phyloP scores from a whole-genome alignment of 1,140 invertebrate genomes.

The Lepidostoma basale region DNA sequence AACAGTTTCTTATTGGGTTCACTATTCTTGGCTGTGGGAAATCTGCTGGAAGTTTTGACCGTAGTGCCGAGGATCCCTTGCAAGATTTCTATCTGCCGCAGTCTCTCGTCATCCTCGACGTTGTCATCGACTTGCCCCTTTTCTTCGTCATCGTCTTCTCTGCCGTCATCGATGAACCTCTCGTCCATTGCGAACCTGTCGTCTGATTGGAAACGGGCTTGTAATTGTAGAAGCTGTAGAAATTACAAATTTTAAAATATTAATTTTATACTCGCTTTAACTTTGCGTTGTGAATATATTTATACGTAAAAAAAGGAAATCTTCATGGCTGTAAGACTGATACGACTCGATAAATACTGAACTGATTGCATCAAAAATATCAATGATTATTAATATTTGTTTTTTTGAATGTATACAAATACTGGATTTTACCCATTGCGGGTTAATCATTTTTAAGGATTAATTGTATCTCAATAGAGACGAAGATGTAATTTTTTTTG shows the following conservation, averaged over 20 bases:
- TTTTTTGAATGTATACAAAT: too few species aligned
- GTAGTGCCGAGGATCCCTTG: conserved; percentile 62
- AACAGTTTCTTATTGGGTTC: conserved; percentile 52
- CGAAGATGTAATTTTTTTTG: too few species aligned
- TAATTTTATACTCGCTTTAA: conserved; percentile 62
- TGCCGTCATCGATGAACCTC: conserved; percentile 60
- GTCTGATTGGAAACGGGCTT: conserved; percentile 65
- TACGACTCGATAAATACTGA: too few species aligned
- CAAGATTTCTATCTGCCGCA: conserved; percentile 64
- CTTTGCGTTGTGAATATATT: too few species aligned
- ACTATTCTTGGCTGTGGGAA: conserved; percentile 34
- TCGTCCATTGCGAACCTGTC: conserved; percentile 65
- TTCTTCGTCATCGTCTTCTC: conserved; percentile 43
- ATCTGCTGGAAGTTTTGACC: conserved; percentile 49
- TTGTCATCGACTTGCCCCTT: conserved; percentile 48
- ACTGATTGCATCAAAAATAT: too few species aligned
- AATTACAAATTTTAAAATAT: conserved; percentile 27
- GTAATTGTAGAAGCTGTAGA: conserved; percentile 61
- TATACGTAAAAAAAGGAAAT: too few species aligned
- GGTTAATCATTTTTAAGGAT: too few species aligned
- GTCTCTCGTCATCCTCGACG: conserved; percentile 60
- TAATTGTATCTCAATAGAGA: too few species aligned
- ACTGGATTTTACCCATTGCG: too few species aligned
- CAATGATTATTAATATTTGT: too few species aligned
- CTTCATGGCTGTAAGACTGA: too few species aligned